Evolutionary conservation across 1,140 invertebrate species (phyloP).

Genomic region (Bombus soroeensis): DNA sequence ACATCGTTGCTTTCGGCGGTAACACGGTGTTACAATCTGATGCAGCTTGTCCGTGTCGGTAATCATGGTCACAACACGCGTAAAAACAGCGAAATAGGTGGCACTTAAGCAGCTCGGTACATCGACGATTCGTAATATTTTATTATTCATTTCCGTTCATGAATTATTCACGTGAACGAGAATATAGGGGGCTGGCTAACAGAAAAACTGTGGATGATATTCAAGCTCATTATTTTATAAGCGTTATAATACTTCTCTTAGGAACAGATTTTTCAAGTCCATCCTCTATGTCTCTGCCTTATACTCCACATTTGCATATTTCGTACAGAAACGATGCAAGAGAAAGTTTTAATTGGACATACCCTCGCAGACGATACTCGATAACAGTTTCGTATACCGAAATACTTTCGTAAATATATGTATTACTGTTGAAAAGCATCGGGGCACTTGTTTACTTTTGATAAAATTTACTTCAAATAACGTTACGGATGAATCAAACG

Average conservation of each 20-base stretch:
- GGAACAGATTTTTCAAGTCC: constrained; percentile 7
- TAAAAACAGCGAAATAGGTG: neutral
- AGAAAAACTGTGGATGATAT: constrained; percentile 17
- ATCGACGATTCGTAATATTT: constrained; percentile 18
- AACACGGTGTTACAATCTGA: neutral
- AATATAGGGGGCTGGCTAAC: neutral
- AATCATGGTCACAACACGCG: neutral
- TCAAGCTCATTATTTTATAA: constrained; percentile 40
- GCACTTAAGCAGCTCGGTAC: neutral
- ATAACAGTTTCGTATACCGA: neutral
- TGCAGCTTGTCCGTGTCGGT: neutral
- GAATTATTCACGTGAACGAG: constrained; percentile 30
- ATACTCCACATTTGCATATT: constrained; percentile 10
- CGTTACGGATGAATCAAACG: no score
- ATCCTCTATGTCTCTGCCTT: neutral
- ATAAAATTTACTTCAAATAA: neutral
- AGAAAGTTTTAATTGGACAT: constrained; percentile 40
- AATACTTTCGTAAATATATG: neutral
- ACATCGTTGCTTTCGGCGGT: neutral
- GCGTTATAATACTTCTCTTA: constrained; percentile 3
- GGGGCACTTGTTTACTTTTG: neutral
- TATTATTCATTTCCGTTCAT: constrained; percentile 30
- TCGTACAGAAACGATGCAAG: neutral
- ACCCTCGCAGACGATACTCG: neutral
- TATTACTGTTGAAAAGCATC: neutral